Percentiles rank a stretch among this genome's conserved stretches.
These are phyloP conservation scores for Glyphotaelius pellucidus DNA, from an alignment of 2,888 invertebrate species.

Conservation along the genomic window DNA sequence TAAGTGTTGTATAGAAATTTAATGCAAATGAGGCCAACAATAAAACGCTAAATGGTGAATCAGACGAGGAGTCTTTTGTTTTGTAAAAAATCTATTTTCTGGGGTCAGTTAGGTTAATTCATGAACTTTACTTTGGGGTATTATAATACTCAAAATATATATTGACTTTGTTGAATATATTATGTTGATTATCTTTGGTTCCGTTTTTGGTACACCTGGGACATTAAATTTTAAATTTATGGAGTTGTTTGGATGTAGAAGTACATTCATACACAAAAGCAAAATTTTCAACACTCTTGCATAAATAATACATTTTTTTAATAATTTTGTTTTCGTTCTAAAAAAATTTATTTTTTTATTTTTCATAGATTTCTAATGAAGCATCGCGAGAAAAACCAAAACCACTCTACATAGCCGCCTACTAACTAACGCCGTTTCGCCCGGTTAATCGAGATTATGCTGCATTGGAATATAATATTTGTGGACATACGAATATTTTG, in stretches of 20 bases:
- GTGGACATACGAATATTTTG: too few relatives aligned
- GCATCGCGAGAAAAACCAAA: too few relatives aligned
- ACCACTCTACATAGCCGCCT: too few relatives aligned
- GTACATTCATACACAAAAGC: not conserved
- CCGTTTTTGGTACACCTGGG: not conserved
- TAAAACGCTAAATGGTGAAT: not conserved
- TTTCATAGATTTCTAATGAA: too few relatives aligned
- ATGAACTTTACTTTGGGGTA: not conserved
- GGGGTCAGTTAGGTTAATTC: not conserved
- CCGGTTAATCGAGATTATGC: not conserved
- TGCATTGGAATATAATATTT: too few relatives aligned
- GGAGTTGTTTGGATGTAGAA: not conserved
- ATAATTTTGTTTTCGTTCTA: too few relatives aligned
- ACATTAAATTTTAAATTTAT: not conserved
- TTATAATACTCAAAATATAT: too few relatives aligned
- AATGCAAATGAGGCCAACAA: slow-evolving; percentile 13
- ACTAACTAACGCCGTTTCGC: too few relatives aligned
- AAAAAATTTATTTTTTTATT: too few relatives aligned
- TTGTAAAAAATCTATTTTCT: not conserved
- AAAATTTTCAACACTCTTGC: not conserved
- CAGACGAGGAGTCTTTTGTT: not conserved
- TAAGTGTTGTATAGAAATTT: not conserved
- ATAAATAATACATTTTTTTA: not conserved
- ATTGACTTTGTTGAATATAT: too few relatives aligned
- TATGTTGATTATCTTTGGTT: not conserved